Base-by-base conservation (phyloP, 2,888 invertebrate genomes). In the Toxonevra muliebris region DNA sequence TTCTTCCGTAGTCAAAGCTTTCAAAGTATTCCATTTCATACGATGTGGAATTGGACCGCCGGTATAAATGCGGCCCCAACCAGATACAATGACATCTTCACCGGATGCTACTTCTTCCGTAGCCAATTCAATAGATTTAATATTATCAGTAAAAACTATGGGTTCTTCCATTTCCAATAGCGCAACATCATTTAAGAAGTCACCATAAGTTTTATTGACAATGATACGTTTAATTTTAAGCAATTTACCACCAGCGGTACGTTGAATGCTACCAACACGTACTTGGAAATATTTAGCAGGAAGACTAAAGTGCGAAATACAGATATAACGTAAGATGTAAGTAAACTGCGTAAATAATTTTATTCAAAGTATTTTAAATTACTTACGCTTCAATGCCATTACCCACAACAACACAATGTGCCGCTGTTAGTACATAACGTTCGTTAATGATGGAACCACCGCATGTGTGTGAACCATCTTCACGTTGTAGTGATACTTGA, bases 231-330 rank as follows among this genome's bases (percentile, higher is more conserved):
- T 72, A 3, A 84, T 71, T 12, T 76, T 64, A 2, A 71, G 63
- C 55, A 82, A 71, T 48, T 83, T 80, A 9, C 83, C 85, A 12
- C 77, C 78, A 12, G 70, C 61, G 7, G 77, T 58, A 0, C 77
- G 75, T 66, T 83, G 82, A 15, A 81, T 77, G 68, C 85, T 84
- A 61, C 86, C 86, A 4, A 77, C 80, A 2, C 83, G 82, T 0
- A 85, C 75, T 13, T 75, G 70, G 30, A 79, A 79, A 17, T 67
- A 70, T 8, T 74, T 73, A 0, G 80, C 61, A 12, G 80, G 77
- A 65, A 20, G n/a, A 20, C 13, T 20, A 9, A 4, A 20, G 11
- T 4, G 30, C 30, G 19, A 55, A 11, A 40, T 12, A 9, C 1
- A 20, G 8, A 48, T 2, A 11, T 1, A 4, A 13, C 13, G n/a